Percentiles rank a stretch among this genome's conserved stretches.
These are phyloP conservation scores for Danio aesculapii DNA, from an alignment of 2,797 vertebrate species.

Conservation along the genomic window DNA sequence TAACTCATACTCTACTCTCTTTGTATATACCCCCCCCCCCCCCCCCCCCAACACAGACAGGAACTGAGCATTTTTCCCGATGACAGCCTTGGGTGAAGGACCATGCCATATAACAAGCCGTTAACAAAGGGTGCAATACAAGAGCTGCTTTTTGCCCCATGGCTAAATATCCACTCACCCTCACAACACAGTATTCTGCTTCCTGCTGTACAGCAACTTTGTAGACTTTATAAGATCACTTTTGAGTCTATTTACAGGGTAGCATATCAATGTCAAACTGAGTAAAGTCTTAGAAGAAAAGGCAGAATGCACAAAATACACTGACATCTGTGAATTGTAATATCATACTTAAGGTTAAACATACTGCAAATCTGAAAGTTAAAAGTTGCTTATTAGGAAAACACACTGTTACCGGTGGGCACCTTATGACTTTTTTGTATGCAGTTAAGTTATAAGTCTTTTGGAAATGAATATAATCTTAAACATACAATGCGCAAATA, in stretches of 20 bases:
- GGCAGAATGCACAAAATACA: background rate
- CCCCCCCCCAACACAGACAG: too few species aligned
- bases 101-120: conserved; percentile 57
- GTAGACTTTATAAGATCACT: background rate
- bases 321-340: background rate
- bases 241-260: conserved; percentile 10
- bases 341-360: background rate
- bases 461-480: background rate
- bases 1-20: conserved; percentile 26
- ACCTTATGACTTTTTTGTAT: background rate
- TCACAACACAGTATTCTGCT: conserved; percentile 50
- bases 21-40: conserved; percentile 2
- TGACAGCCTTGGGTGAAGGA: conserved; percentile 48
- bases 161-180: conserved; percentile 55
- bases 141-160: conserved; percentile 49
- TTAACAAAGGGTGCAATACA: conserved; percentile 48
- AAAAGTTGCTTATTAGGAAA: background rate
- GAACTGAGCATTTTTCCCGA: conserved; percentile 46
- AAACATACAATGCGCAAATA: too few species aligned
- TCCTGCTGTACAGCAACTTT: conserved; percentile 32
- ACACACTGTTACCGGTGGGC: background rate
- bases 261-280: conserved; percentile 12
- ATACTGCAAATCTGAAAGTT: too few species aligned
- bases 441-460: background rate
- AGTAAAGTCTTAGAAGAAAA: background rate